Evolutionary conservation across 2,888 invertebrate species (phyloP), one percentile per base, ranked within the genome.

Genomic region (Pseudoips prasinana): DNA sequence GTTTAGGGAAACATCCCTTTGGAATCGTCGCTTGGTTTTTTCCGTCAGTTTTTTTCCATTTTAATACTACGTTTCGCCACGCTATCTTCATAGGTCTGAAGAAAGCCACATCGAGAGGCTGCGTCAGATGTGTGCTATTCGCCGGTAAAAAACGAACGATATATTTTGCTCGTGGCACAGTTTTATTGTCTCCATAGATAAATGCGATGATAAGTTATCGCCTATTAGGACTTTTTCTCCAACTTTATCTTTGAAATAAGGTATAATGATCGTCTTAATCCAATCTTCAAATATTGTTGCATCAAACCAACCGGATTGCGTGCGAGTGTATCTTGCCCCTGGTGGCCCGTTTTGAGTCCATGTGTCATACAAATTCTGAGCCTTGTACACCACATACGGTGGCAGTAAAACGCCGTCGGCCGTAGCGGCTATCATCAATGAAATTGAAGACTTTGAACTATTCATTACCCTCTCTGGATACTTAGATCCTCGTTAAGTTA

Each of bases 271-370:
- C 7, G 39, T 24, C 8, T 22, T 29, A 26, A 70, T 54, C 60
- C 63, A 67, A 39, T 68, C 57, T 40, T 33, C 25, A 37, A 41
- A 41, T 10, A 18, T 31, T 14, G 9, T 22, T 26, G 23, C 22
- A 27, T 64, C 58, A 51, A 73, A 64, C 71, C 70, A 73, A 7
- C 72, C 81, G 26, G 56, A 62, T 36, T 53, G 48, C 1, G 63
- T 59, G 2, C 71, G 33, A 24, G 50, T 74, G 22, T 34, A 50
- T 27, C 45, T 39, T 33, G 40, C 18, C 11, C 31, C 29, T 29
- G 24, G 18, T 19, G 74, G 75, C 7, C 80, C 81, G 17, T 63
- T 62, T 39, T 48, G 47, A 2, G 52, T 61, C 79, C 82, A 83
- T 6, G 64, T 54, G 24, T 62, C 39, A 50, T 42, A 76, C 11